These are phyloP conservation scores for Bubo bubo DNA, from an alignment of 2,113 vertebrate genomes.

Conservation along the genomic window DNA sequence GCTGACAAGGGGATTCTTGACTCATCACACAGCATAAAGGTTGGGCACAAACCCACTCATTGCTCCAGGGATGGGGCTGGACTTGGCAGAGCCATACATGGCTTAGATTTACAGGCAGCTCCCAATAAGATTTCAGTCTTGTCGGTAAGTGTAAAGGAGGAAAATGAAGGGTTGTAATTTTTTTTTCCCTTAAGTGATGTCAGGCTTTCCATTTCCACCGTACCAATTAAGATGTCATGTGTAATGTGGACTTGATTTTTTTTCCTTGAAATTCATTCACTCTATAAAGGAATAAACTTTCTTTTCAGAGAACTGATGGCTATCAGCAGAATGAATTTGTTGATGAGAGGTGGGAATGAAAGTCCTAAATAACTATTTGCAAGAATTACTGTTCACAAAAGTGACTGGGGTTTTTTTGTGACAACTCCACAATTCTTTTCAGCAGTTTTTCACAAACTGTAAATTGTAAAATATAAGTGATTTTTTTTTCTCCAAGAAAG, in stretches of 20 bases:
- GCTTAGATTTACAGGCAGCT: neutral
- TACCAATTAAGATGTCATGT: neutral
- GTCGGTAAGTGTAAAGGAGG: neutral
- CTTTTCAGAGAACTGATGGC: neutral
- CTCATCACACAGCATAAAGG: neutral
- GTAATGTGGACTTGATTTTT: neutral
- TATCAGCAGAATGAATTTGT: neutral
- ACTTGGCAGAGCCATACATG: neutral
- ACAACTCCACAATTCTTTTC: neutral
- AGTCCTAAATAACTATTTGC: neutral
- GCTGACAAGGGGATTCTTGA: slow-evolving; percentile 33
- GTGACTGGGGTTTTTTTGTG: neutral
- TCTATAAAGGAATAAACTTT: neutral
- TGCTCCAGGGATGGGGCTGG: neutral
- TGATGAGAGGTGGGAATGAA: neutral
- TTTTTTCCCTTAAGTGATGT: neutral
- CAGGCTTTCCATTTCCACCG: neutral
- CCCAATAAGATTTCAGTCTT: neutral
- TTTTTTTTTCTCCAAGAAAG: neutral
- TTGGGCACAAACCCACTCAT: neutral
- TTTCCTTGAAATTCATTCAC: neutral
- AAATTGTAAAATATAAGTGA: neutral
- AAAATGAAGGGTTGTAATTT: neutral
- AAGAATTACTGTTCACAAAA: neutral
- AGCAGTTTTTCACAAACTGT: neutral